phyloP scores from a whole-genome alignment of 2,113 vertebrate genomes.

The human (Homo sapiens) region DNA sequence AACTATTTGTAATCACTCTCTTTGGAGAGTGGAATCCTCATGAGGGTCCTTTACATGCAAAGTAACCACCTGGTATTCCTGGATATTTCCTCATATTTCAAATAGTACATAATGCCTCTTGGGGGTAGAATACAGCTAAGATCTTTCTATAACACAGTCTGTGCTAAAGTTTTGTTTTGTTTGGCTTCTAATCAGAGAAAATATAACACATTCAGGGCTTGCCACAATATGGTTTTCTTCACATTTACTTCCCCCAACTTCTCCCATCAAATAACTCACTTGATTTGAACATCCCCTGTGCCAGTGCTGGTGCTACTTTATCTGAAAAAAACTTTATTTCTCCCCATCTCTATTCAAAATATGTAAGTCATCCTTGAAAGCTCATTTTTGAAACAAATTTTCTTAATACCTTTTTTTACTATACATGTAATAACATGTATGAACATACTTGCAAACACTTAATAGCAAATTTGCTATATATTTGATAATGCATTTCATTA shows the following conservation, averaged over 20 bases:
- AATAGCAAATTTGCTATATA: neutral
- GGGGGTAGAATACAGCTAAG: neutral
- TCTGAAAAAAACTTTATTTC: neutral
- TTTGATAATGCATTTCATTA: neutral
- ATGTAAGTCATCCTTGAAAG: neutral
- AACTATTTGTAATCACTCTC: neutral
- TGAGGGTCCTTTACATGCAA: neutral
- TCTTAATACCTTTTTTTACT: neutral
- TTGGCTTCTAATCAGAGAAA: neutral
- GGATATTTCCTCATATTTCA: neutral
- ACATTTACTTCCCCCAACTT: neutral
- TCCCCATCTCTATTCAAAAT: neutral
- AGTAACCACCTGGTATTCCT: neutral
- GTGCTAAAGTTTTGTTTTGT: neutral
- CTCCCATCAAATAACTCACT: neutral
- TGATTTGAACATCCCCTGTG: neutral
- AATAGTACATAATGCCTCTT: neutral
- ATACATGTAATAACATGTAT: neutral
- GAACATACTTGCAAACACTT: neutral
- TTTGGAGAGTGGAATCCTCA: neutral
- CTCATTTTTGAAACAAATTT: neutral
- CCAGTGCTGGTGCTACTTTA: neutral
- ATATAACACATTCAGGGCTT: neutral
- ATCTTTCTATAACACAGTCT: neutral
- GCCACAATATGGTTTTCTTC: neutral